Conservation (phyloP, 1,140 invertebrate species). For the Leptopilina boulardi region DNA sequence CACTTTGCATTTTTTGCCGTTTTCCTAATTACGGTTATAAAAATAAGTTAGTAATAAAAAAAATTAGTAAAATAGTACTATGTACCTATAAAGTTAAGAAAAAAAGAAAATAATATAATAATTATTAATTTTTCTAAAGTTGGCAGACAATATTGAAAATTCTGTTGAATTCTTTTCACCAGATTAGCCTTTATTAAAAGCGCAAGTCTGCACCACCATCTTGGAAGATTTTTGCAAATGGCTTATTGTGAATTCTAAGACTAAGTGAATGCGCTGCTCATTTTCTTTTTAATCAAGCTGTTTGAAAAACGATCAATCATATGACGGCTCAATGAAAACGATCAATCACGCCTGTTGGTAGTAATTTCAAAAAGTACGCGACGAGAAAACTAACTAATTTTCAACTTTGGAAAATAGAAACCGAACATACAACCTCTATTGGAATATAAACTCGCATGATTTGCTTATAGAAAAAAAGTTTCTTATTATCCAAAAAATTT, state of each 20-base stretch:
- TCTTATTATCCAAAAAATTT: too few species aligned
- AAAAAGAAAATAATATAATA: too few species aligned
- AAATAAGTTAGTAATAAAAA: too few species aligned
- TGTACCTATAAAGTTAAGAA: too few species aligned
- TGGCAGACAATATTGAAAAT: too few species aligned
- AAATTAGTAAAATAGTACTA: too few species aligned
- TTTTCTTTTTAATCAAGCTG: conserved; percentile 36
- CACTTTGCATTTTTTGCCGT: too few species aligned
- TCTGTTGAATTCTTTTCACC: background rate
- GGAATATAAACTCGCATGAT: too few species aligned
- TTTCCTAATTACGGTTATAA: too few species aligned
- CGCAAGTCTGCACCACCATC: background rate
- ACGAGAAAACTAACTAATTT: background rate
- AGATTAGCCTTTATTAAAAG: background rate
- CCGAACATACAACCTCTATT: too few species aligned
- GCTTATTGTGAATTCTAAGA: background rate
- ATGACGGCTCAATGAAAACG: background rate
- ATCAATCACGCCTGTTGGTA: conserved; percentile 2
- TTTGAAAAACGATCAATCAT: conserved; percentile 14
- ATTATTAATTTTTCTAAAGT: too few species aligned
- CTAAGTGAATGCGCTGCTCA: background rate
- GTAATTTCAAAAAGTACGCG: background rate
- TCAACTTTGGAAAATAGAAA: background rate
- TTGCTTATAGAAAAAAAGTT: too few species aligned
- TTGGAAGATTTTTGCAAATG: background rate